Evolutionary conservation across 2,797 vertebrate species (phyloP).

Genomic region (Cynopterus sphinx): DNA sequence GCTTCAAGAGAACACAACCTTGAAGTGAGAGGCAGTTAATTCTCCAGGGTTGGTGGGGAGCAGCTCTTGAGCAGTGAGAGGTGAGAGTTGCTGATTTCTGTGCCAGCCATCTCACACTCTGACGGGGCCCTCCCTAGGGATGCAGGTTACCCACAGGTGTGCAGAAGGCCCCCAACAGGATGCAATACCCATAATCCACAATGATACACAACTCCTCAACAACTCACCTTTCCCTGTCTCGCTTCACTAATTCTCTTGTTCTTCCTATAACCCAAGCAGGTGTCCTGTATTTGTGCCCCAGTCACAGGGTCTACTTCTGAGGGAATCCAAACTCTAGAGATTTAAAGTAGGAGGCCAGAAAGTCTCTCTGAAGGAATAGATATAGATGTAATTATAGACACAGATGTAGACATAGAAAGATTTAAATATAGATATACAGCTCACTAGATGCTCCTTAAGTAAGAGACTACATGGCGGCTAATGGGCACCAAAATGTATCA

Average conservation of each 20-base stretch:
- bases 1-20: not conserved
- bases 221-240: rapidly evolving
- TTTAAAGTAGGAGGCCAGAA: not conserved
- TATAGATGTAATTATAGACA: not conserved
- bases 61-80: not conserved
- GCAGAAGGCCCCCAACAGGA: not conserved
- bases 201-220: not conserved
- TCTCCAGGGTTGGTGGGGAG: not conserved
- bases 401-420: not conserved
- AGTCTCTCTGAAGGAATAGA: not conserved
- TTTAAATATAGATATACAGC: not conserved
- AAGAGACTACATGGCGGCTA: not conserved
- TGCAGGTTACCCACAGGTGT: too few relatives aligned
- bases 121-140: not conserved
- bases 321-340: not conserved
- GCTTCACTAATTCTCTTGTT: not conserved
- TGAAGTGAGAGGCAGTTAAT: not conserved
- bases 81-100: not conserved
- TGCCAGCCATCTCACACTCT: not conserved
- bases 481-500: not conserved
- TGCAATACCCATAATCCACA: not conserved
- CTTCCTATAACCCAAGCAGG: not conserved
- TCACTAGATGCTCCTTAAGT: not conserved
- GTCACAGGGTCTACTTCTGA: not conserved
- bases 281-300: not conserved